phyloP scores from a whole-genome alignment of 2,113 vertebrate species.

The Psilopsiagon aurifrons region DNA sequence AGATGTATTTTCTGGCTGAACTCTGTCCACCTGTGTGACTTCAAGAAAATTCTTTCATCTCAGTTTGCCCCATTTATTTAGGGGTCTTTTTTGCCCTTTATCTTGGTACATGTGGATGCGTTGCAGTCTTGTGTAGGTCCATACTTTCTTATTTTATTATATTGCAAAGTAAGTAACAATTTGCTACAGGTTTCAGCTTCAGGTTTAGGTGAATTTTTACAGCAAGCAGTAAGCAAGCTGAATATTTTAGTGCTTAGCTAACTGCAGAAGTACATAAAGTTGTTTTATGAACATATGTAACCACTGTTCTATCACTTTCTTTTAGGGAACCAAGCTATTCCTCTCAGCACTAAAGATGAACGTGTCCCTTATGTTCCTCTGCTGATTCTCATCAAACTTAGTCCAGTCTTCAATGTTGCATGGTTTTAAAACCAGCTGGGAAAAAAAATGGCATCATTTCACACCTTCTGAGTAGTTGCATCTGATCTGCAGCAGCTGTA shows the following conservation, averaged over 20 bases:
- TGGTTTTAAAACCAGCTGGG: conserved; percentile 46
- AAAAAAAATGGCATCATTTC: conserved; percentile 15
- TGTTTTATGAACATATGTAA: not conserved
- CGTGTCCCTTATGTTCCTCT: not conserved
- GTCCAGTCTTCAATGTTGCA: not conserved
- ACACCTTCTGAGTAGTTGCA: conserved; percentile 41
- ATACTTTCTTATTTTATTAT: not conserved
- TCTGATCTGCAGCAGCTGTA: conserved; percentile 53
- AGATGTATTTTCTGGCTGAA: not conserved
- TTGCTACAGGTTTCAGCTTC: not conserved
- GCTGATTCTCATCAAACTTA: not conserved
- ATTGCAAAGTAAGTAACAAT: not conserved
- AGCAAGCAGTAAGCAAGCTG: not conserved
- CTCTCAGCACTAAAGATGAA: not conserved
- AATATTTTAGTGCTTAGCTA: not conserved
- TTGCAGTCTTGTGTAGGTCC: not conserved
- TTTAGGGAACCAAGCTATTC: conserved; percentile 49
- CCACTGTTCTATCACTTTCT: not conserved
- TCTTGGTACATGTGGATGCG: not conserved
- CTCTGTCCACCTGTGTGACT: not conserved
- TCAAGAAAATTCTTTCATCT: not conserved
- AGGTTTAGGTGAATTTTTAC: not conserved
- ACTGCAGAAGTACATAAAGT: not conserved
- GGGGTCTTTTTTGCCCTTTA: not conserved
- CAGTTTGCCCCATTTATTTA: not conserved